Conservation (phyloP, 1,140 invertebrate species). For the Halictus rubicundus region DNA sequence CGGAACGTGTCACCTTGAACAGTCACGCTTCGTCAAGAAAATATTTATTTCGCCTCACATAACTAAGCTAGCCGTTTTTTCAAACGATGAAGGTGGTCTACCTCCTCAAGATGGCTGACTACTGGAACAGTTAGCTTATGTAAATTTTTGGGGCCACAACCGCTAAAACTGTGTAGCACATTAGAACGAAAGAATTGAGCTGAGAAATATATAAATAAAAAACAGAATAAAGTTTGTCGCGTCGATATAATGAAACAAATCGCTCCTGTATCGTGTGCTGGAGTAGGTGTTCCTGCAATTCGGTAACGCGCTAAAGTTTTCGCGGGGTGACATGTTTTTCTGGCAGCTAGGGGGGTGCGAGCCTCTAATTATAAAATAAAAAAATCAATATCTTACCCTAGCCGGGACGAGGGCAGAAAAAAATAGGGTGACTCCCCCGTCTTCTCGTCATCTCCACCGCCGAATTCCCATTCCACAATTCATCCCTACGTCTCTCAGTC, state of each 20-base stretch:
- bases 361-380: slow-evolving; percentile 82
- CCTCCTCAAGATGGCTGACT: too few relatives aligned
- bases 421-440: slow-evolving; percentile 78
- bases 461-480: slow-evolving; percentile 35
- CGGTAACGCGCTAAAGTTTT: not conserved
- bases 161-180: too few relatives aligned
- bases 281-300: slow-evolving; percentile 1
- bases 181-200: too few relatives aligned
- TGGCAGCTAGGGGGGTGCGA: slow-evolving; percentile 76
- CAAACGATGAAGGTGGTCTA: too few relatives aligned
- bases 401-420: slow-evolving; percentile 69
- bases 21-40: too few relatives aligned
- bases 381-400: slow-evolving; percentile 81
- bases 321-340: slow-evolving; percentile 77
- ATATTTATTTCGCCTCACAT: too few relatives aligned
- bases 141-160: too few relatives aligned
- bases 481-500: slow-evolving; percentile 63
- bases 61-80: too few relatives aligned
- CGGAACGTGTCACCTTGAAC: too few relatives aligned
- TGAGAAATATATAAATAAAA: too few relatives aligned
- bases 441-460: slow-evolving; percentile 50
- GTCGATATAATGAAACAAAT: not conserved
- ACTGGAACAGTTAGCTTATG: too few relatives aligned
- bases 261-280: not conserved
- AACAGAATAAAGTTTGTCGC: not conserved